These are phyloP conservation scores for Nannospalax galili DNA, from an alignment of 2,113 vertebrate genomes.

Conservation along the genomic window DNA sequence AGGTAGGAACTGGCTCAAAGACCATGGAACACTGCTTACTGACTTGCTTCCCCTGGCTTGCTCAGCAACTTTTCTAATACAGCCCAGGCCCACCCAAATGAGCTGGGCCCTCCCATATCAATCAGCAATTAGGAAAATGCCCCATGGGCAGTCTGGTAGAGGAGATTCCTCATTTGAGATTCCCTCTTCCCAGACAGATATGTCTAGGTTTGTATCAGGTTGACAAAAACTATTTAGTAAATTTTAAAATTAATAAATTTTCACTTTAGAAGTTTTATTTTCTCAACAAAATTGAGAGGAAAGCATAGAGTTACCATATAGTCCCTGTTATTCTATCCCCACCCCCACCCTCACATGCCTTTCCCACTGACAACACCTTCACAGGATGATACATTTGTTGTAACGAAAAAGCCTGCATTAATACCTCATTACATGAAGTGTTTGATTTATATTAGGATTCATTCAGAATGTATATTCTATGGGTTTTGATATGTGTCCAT, in stretches of 20 bases:
- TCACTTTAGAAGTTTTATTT: not conserved
- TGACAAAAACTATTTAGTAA: not conserved
- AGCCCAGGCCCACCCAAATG: too few species aligned
- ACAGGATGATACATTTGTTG: not conserved
- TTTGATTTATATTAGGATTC: too few species aligned
- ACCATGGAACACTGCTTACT: too few species aligned
- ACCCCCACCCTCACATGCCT: not conserved
- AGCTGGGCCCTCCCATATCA: too few species aligned
- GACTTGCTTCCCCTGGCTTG: too few species aligned
- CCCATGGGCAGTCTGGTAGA: too few species aligned
- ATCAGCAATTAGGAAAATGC: too few species aligned
- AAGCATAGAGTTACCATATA: not conserved
- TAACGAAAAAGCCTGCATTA: not conserved
- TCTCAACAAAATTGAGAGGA: not conserved
- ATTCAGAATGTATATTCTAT: not conserved
- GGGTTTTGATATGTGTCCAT: not conserved
- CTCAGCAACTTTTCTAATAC: too few species aligned
- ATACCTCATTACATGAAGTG: not conserved
- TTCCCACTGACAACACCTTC: not conserved
- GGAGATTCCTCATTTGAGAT: too few species aligned
- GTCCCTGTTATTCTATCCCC: not conserved
- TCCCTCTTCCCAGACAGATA: too few species aligned
- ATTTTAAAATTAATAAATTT: not conserved
- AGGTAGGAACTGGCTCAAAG: too few species aligned
- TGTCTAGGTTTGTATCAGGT: too few species aligned